These are phyloP conservation scores for Engraulis encrasicolus DNA, from an alignment of 2,113 vertebrate genomes.

Conservation along the genomic window DNA sequence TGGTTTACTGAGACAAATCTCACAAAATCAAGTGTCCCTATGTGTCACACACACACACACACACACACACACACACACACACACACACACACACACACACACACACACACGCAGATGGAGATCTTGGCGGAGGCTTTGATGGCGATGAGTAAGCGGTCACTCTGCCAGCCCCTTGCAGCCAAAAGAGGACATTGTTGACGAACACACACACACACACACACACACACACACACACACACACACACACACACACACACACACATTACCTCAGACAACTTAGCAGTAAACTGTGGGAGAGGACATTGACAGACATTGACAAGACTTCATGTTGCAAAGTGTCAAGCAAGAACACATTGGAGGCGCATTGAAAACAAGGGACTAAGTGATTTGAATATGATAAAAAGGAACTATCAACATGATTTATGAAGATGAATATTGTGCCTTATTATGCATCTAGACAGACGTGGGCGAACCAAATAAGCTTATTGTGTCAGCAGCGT, in stretches of 20 bases:
- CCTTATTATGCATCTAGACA: too few species aligned
- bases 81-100: not conserved
- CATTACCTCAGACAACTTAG: not conserved
- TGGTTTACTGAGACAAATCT: not conserved
- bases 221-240: too few species aligned
- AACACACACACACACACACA: too few species aligned
- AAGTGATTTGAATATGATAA: too few species aligned
- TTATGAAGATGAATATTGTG: too few species aligned
- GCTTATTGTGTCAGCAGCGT: too few species aligned
- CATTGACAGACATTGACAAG: not conserved
- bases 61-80: not conserved
- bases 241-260: too few species aligned
- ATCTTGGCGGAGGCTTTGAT: not conserved
- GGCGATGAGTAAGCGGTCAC: slow-evolving; percentile 7
- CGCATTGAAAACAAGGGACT: too few species aligned
- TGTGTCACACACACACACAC: not conserved
- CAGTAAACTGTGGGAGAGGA: not conserved
- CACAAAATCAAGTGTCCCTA: not conserved
- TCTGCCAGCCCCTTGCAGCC: not conserved
- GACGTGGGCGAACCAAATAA: too few species aligned
- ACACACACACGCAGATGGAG: not conserved
- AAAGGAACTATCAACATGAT: too few species aligned
- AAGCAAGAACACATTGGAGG: too few species aligned
- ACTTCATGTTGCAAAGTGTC: too few species aligned
- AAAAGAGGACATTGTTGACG: not conserved